phyloP scores from a whole-genome alignment of 2,797 vertebrate genomes.

The Rhadinocentrus ornatus region DNA sequence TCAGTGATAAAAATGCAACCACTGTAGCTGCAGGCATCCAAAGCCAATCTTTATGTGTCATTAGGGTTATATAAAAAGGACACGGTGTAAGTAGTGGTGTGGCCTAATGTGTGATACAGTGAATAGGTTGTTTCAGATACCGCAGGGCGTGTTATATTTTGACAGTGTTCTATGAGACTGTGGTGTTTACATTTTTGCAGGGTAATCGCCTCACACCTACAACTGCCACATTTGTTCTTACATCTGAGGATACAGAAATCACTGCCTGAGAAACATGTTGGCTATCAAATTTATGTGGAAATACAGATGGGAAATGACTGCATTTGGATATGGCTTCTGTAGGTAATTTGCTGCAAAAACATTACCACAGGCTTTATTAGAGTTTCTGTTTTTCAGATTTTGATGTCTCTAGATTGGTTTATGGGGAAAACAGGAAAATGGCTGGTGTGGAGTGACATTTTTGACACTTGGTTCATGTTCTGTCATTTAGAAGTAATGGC shows the following conservation, averaged over 20 bases:
- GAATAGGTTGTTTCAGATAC: slow-evolving; percentile 37
- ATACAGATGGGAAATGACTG: slow-evolving; percentile 70
- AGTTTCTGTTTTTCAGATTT: slow-evolving; percentile 66
- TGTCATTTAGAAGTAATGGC: slow-evolving; percentile 85
- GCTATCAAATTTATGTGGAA: slow-evolving; percentile 71
- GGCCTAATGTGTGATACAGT: slow-evolving; percentile 45
- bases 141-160: slow-evolving; percentile 35
- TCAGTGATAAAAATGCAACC: slow-evolving; percentile 63
- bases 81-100: slow-evolving; percentile 62
- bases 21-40: slow-evolving; percentile 55
- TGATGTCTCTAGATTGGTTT: slow-evolving; percentile 60
- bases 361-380: slow-evolving; percentile 64
- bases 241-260: slow-evolving; percentile 27
- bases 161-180: slow-evolving; percentile 23
- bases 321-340: slow-evolving; percentile 65
- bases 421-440: slow-evolving; percentile 72
- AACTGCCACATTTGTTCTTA: slow-evolving; percentile 42
- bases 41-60: slow-evolving; percentile 58
- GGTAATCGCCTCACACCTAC: slow-evolving; percentile 44
- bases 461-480: slow-evolving; percentile 75
- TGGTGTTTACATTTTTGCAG: slow-evolving; percentile 30
- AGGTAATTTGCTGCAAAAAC: slow-evolving; percentile 68
- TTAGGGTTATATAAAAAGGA: slow-evolving; percentile 56
- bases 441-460: slow-evolving; percentile 69
- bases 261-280: slow-evolving; percentile 56